Conservation (phyloP, 2,888 invertebrate genomes). For the Eristalinus sepulchralis region DNA sequence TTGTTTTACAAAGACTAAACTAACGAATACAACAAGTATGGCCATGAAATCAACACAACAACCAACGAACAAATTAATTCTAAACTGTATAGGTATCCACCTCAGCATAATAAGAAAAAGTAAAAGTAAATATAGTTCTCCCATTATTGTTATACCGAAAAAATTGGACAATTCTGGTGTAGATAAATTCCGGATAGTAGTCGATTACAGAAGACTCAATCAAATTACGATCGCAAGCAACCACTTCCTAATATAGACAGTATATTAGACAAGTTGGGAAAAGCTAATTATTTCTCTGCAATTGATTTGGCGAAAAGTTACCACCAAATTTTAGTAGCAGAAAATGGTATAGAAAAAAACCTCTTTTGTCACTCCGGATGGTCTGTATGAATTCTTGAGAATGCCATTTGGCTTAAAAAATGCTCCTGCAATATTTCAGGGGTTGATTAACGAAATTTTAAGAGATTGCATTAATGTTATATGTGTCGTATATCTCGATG, state of each 20-base stretch:
- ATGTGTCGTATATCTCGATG: no score
- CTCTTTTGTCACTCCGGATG: background rate
- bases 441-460: background rate
- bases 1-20: no score
- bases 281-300: conserved; percentile 16
- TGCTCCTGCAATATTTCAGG: background rate
- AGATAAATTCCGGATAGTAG: no score
- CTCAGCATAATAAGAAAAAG: no score
- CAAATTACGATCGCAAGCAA: background rate
- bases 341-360: background rate
- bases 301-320: conserved; percentile 18
- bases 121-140: no score
- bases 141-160: no score
- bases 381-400: conserved; percentile 11
- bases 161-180: no score
- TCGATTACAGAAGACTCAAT: no score
- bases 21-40: no score
- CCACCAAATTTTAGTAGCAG: background rate
- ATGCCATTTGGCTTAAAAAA: conserved; percentile 1
- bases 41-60: no score
- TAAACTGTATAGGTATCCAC: no score
- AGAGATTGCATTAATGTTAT: background rate
- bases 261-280: conserved; percentile 25
- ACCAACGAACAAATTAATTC: no score
- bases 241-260: conserved; percentile 5